These are phyloP conservation scores for Neria commutata DNA, from an alignment of 2,888 invertebrate genomes.

Conservation along the genomic window DNA sequence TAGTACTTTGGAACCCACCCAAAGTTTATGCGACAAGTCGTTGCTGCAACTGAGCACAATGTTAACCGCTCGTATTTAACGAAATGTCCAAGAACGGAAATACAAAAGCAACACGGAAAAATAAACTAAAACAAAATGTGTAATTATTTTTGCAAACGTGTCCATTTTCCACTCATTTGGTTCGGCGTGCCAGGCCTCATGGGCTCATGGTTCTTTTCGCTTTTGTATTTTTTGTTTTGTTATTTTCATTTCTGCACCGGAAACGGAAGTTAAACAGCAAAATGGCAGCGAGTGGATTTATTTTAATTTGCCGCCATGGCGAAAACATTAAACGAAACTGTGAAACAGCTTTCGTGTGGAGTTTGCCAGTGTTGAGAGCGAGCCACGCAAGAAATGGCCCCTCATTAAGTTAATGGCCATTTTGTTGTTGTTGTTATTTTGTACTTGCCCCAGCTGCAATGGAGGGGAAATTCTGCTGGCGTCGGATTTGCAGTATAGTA, in stretches of 20 bases:
- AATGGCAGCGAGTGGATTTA: conserved; percentile 27
- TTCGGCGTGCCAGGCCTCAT: background rate
- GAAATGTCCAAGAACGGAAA: no score
- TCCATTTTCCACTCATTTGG: background rate
- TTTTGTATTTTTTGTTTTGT: conserved; percentile 1
- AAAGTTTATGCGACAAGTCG: no score
- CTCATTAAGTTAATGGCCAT: conserved; percentile 32
- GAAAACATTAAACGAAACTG: no score
- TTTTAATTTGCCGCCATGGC: conserved; percentile 21
- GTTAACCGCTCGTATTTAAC: no score
- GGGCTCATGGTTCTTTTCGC: background rate
- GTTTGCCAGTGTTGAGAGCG: background rate
- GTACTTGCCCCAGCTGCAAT: background rate
- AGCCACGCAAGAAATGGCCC: conserved; percentile 25
- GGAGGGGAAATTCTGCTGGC: conserved; percentile 4
- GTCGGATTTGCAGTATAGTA: no score
- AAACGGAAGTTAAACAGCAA: conserved; percentile 28
- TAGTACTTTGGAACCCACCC: no score
- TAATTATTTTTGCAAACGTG: background rate
- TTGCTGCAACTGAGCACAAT: no score
- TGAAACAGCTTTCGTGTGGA: background rate
- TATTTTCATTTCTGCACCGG: conserved; percentile 4
- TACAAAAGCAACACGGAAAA: no score
- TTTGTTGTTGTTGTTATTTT: conserved; percentile 1
- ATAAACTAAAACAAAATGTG: no score